These are phyloP conservation scores for Armadillidium nasatum DNA, from an alignment of 1,140 invertebrate species.

Conservation along the genomic window DNA sequence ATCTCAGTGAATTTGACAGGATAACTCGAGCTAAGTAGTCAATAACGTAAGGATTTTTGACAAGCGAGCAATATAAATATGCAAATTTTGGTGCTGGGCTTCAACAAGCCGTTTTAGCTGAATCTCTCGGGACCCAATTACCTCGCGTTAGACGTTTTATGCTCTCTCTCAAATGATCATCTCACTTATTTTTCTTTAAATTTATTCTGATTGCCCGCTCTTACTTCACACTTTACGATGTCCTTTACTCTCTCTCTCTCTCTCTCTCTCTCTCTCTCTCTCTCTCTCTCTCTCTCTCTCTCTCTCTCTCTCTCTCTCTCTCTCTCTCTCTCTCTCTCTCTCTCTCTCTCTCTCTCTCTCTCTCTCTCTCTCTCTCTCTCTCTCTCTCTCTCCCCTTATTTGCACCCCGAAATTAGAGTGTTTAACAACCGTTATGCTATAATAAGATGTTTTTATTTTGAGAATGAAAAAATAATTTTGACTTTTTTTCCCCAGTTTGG, in stretches of 20 bases:
- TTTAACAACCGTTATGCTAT: conserved; percentile 8
- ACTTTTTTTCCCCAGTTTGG: neutral
- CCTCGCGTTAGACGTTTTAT: conserved; percentile 31
- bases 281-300: neutral
- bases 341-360: neutral
- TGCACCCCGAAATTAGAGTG: neutral
- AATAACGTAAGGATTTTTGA: conserved; percentile 45
- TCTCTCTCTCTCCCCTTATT: conserved; percentile 12
- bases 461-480: neutral
- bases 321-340: neutral
- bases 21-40: conserved; percentile 45
- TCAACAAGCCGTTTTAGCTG: conserved; percentile 39
- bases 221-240: neutral
- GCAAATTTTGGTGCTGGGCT: conserved; percentile 36
- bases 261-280: neutral
- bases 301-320: conserved; percentile 2
- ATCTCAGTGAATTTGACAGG: conserved; percentile 40
- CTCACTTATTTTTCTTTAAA: conserved; percentile 34
- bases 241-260: neutral
- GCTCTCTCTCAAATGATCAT: neutral
- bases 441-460: neutral
- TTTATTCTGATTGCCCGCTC: conserved; percentile 16
- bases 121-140: conserved; percentile 43
- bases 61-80: conserved; percentile 45
- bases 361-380: neutral